phyloP scores from a whole-genome alignment of 2,113 vertebrate genomes.

The Archilochus colubris region DNA sequence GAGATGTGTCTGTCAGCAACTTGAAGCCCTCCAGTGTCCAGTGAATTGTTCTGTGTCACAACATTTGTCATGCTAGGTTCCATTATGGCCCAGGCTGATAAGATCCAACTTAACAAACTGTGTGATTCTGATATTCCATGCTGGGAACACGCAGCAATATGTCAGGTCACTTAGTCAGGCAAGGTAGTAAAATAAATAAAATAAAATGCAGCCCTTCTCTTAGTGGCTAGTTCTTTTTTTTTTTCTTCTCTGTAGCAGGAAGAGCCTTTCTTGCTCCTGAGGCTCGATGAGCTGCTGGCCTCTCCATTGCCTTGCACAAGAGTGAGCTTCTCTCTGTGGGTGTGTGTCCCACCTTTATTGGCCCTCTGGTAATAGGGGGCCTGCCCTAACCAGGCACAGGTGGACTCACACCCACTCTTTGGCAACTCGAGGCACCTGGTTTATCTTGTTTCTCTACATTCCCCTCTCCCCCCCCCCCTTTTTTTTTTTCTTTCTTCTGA shows the following conservation, averaged over 20 bases:
- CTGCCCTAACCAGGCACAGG: too few relatives aligned
- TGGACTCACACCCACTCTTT: too few relatives aligned
- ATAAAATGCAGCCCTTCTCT: neutral
- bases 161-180: neutral
- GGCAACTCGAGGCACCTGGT: too few relatives aligned
- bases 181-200: neutral
- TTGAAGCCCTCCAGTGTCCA: constrained; percentile 7
- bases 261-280: too few relatives aligned
- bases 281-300: too few relatives aligned
- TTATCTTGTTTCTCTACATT: too few relatives aligned
- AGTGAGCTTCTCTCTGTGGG: too few relatives aligned
- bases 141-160: neutral
- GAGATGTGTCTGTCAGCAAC: neutral
- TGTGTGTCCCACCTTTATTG: too few relatives aligned
- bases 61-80: neutral
- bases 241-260: neutral
- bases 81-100: constrained; percentile 9
- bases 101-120: constrained; percentile 42
- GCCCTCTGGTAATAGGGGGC: too few relatives aligned
- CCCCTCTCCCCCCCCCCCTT: too few relatives aligned
- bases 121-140: neutral
- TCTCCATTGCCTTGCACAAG: too few relatives aligned
- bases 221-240: neutral
- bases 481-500: too few relatives aligned
- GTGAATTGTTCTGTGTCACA: constrained; percentile 23